phyloP scores from a whole-genome alignment of 2,113 vertebrate genomes.

The Tursiops truncatus region DNA sequence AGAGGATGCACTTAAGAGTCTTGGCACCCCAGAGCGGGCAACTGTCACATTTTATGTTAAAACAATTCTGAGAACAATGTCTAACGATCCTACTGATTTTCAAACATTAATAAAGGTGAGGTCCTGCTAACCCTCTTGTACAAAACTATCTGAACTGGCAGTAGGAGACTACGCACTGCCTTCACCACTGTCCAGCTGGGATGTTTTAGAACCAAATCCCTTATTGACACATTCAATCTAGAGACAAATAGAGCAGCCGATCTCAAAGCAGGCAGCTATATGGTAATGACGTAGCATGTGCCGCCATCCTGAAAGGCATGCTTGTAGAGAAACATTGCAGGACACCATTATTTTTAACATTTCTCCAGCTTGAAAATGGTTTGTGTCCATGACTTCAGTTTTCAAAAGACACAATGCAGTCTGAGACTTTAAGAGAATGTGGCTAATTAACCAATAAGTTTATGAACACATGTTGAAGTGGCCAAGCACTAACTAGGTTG shows the following conservation, averaged over 20 bases:
- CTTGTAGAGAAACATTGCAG: not conserved
- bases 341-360: not conserved
- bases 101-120: not conserved
- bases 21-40: not conserved
- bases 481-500: not conserved
- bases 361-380: slow-evolving; percentile 24
- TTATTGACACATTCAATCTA: not conserved
- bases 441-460: not conserved
- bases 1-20: not conserved
- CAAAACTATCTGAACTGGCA: not conserved
- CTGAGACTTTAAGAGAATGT: not conserved
- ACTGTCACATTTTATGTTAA: not conserved
- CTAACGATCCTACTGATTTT: not conserved
- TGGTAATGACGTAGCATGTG: not conserved
- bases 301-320: not conserved
- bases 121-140: not conserved
- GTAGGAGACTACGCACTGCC: not conserved
- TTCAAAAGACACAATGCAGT: not conserved
- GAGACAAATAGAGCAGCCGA: not conserved
- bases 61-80: not conserved
- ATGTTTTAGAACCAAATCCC: slow-evolving; percentile 6
- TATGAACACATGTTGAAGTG: not conserved
- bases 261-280: not conserved
- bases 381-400: slow-evolving; percentile 17
- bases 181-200: not conserved